These are phyloP conservation scores for Lycaena phlaeas DNA, from an alignment of 2,888 invertebrate genomes.

Conservation along the genomic window DNA sequence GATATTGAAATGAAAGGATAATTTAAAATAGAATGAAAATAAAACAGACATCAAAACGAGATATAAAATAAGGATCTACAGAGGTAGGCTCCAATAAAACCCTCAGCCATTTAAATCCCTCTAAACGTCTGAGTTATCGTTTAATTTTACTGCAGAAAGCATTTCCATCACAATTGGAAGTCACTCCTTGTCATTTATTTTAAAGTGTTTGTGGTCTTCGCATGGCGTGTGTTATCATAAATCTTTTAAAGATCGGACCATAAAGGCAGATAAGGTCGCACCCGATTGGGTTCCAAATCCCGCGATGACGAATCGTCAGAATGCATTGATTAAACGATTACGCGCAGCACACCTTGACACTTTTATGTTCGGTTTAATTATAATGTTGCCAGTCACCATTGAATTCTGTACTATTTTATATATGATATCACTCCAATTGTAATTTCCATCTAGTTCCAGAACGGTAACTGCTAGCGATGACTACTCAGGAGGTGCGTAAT, in stretches of 20 bases:
- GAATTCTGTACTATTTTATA: constrained; percentile 23
- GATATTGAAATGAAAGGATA: not conserved
- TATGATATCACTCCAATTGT: too few species aligned
- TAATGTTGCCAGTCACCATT: constrained; percentile 1
- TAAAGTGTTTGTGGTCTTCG: constrained; percentile 63
- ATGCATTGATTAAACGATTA: constrained; percentile 26
- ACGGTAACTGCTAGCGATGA: too few species aligned
- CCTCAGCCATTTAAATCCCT: constrained; percentile 64
- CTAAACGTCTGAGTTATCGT: constrained; percentile 69
- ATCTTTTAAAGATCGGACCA: constrained; percentile 71
- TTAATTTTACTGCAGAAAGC: constrained; percentile 72
- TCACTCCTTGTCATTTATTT: constrained; percentile 72
- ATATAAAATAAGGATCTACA: constrained; percentile 21
- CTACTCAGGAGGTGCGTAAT: too few species aligned
- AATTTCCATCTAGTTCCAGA: too few species aligned
- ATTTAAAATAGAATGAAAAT: constrained; percentile 8
- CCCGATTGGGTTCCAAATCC: constrained; percentile 64
- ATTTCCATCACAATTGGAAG: constrained; percentile 72
- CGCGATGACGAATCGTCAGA: constrained; percentile 63
- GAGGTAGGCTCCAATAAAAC: constrained; percentile 59
- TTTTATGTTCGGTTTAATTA: not conserved
- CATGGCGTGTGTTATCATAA: constrained; percentile 70
- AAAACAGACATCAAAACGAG: constrained; percentile 18
- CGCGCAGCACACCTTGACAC: constrained; percentile 21
- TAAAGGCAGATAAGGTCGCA: constrained; percentile 69